Evolutionary conservation across 2,888 invertebrate species (phyloP).

Genomic region (Pollenia angustigena): DNA sequence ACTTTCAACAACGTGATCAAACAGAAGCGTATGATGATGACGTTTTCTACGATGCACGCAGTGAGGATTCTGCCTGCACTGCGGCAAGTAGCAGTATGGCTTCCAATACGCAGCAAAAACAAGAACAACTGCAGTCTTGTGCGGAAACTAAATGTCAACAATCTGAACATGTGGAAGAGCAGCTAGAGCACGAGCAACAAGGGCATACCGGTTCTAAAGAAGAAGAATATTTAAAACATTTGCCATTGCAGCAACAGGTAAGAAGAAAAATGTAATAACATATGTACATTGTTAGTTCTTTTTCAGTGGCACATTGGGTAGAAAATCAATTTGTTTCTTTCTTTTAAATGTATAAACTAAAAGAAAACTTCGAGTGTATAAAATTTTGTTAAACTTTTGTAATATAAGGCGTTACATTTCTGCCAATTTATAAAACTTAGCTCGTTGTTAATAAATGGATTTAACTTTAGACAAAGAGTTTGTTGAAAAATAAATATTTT

Average conservation of each 20-base stretch:
- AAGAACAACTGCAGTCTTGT: conserved; percentile 25
- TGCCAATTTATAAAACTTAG: too few species aligned
- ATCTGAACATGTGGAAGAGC: conserved; percentile 15
- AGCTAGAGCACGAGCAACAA: conserved; percentile 26
- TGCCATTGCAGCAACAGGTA: conserved; percentile 66
- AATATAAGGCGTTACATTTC: too few species aligned
- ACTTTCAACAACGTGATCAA: conserved; percentile 69
- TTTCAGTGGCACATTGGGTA: conserved; percentile 31
- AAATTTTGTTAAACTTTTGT: too few species aligned
- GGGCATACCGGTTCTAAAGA: conserved; percentile 21
- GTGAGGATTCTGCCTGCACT: conserved; percentile 79
- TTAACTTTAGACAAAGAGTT: too few species aligned
- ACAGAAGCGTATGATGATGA: conserved; percentile 78
- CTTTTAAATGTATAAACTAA: too few species aligned
- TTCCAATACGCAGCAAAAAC: conserved; percentile 55
- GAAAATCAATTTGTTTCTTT: neutral
- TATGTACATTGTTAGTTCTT: neutral
- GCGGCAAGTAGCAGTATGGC: conserved; percentile 71
- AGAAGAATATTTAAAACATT: conserved; percentile 54
- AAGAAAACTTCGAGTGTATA: too few species aligned
- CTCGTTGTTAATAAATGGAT: too few species aligned
- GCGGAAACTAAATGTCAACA: conserved; percentile 60
- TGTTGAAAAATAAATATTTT: too few species aligned
- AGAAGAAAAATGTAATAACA: conserved; percentile 14
- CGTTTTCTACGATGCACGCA: conserved; percentile 83